These are phyloP conservation scores for Idris sp. DNA, from an alignment of 1,140 invertebrate species.

Conservation along the genomic window DNA sequence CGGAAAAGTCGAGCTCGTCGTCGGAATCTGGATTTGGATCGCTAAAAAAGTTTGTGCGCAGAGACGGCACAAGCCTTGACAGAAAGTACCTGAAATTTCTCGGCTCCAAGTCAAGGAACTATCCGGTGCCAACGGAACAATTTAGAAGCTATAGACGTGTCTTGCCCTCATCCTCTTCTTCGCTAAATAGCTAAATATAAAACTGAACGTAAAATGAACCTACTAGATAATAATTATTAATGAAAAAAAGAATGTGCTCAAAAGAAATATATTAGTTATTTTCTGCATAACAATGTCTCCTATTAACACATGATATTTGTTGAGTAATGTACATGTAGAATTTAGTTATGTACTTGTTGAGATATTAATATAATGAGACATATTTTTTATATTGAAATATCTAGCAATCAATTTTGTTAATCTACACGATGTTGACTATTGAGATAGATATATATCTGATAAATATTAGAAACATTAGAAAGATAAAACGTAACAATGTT, in stretches of 20 bases:
- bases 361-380: neutral
- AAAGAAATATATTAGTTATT: constrained; percentile 18
- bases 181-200: constrained; percentile 52
- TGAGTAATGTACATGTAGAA: no score
- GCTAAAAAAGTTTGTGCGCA: constrained; percentile 82
- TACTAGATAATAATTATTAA: constrained; percentile 23
- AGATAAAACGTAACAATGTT: no score
- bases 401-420: neutral
- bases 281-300: constrained; percentile 6
- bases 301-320: constrained; percentile 17
- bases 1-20: constrained; percentile 68
- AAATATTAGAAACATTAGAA: no score
- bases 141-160: constrained; percentile 86
- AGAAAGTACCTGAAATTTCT: constrained; percentile 84
- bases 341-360: no score
- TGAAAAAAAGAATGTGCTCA: constrained; percentile 28
- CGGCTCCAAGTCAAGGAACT: constrained; percentile 79
- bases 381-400: neutral
- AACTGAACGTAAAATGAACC: constrained; percentile 7
- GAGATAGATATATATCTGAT: neutral
- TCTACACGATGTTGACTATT: neutral
- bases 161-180: constrained; percentile 68
- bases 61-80: constrained; percentile 82
- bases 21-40: constrained; percentile 80
- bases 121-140: constrained; percentile 87